A percentile compares a stretch with the other conserved stretches of the same genome.
These are phyloP conservation scores for Clusia tigrina DNA, from an alignment of 2,888 invertebrate genomes.

Conservation along the genomic window DNA sequence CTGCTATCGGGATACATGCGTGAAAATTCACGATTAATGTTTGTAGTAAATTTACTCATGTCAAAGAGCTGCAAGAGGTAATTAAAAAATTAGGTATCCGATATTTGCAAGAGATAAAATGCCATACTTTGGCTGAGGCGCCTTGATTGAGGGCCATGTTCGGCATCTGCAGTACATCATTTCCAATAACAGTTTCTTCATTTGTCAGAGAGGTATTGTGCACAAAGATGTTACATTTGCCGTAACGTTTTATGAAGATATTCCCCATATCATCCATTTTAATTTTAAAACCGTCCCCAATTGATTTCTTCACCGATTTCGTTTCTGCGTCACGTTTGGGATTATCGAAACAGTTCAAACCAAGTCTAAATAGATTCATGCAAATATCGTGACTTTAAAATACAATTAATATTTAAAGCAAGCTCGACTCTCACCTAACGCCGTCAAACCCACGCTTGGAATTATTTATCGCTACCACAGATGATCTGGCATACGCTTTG, in stretches of 20 bases:
- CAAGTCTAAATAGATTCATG: conserved; percentile 74
- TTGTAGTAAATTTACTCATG: conserved; percentile 76
- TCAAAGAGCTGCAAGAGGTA: conserved; percentile 69
- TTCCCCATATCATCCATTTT: conserved; percentile 78
- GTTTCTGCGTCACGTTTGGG: conserved; percentile 93
- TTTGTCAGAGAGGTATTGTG: conserved; percentile 66
- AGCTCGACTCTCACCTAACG: conserved; percentile 74
- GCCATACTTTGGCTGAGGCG: conserved; percentile 69
- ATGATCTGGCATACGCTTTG: conserved; percentile 95
- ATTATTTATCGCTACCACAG: conserved; percentile 94
- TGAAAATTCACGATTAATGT: conserved; percentile 73
- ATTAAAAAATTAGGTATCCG: too few relatives aligned
- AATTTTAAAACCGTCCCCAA: conserved; percentile 82
- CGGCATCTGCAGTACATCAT: conserved; percentile 72
- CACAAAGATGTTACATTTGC: conserved; percentile 74
- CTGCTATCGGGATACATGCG: conserved; percentile 74
- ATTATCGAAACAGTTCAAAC: conserved; percentile 94
- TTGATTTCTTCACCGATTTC: conserved; percentile 89
- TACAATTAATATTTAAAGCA: too few relatives aligned
- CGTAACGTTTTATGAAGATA: conserved; percentile 74
- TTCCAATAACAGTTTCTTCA: conserved; percentile 73
- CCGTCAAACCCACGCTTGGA: conserved; percentile 96
- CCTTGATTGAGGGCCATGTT: conserved; percentile 72
- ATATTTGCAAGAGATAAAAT: background rate
- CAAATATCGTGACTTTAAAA: too few relatives aligned